Percentiles rank a stretch among this genome's conserved stretches.
Evolutionary conservation across 2,797 vertebrate species (phyloP).

Genomic region (Siniperca undulata): DNA sequence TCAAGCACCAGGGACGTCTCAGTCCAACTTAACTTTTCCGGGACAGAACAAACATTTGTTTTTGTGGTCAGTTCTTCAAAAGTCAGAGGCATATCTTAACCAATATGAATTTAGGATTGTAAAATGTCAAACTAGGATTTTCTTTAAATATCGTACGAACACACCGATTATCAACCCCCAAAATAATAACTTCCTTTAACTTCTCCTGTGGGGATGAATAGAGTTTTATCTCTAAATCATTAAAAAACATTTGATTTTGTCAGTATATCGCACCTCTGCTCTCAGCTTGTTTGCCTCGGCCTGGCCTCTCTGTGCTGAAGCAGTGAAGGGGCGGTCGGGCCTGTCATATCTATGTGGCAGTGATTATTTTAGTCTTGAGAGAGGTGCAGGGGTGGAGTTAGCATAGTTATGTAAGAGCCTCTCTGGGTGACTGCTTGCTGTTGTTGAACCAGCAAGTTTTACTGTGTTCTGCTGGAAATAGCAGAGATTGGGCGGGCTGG

Average conservation of each 20-base stretch:
- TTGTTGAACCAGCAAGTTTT: conserved; percentile 58
- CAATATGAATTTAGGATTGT: not conserved
- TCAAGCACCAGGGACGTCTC: not conserved
- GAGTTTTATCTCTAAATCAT: not conserved
- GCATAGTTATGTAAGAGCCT: conserved; percentile 70
- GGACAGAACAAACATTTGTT: not conserved
- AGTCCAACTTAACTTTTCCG: not conserved
- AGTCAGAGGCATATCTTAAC: not conserved
- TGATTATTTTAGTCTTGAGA: conserved; percentile 70
- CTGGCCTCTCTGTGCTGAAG: conserved; percentile 18
- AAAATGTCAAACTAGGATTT: not conserved
- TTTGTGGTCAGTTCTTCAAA: not conserved
- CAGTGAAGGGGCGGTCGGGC: conserved; percentile 21
- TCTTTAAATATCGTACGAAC: not conserved
- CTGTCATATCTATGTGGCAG: conserved; percentile 56
- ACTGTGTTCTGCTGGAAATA: conserved; percentile 71
- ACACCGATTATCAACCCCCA: not conserved
- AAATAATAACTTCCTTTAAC: not conserved
- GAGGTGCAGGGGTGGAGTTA: conserved; percentile 71
- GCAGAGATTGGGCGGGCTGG: conserved; percentile 45
- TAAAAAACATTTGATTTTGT: not conserved
- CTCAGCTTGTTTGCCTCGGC: not conserved
- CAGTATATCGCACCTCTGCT: not conserved
- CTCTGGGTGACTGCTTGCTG: conserved; percentile 50
- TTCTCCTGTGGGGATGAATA: not conserved